These are phyloP conservation scores for Montipora efflorescens DNA, from an alignment of 64 coral and sea anemone genomes.

Conservation along the genomic window DNA sequence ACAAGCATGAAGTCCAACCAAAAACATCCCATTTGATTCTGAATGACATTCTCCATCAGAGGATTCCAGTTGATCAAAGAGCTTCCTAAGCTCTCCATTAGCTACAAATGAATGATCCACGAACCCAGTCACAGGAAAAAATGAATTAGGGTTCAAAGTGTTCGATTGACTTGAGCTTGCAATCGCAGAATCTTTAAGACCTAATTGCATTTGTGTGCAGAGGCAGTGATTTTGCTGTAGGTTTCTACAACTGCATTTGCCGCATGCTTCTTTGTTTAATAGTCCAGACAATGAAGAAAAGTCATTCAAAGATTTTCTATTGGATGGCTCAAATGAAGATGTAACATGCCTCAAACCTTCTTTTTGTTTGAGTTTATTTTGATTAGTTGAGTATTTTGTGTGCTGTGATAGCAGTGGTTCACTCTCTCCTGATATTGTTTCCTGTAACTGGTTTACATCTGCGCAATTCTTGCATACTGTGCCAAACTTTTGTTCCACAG, in stretches of 20 bases:
- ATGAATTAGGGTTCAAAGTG: constrained; percentile 7
- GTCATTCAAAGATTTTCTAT: neutral
- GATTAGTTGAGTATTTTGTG: neutral
- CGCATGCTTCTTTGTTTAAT: neutral
- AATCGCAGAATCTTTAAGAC: neutral
- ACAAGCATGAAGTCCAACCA: constrained; percentile 89
- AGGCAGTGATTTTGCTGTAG: too few relatives aligned
- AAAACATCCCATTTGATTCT: constrained; percentile 7
- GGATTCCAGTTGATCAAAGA: constrained; percentile 1
- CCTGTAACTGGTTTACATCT: neutral
- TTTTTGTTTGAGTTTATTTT: neutral
- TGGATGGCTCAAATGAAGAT: neutral
- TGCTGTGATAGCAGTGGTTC: neutral
- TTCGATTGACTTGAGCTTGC: neutral
- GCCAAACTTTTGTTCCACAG: neutral
- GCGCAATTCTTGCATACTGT: neutral
- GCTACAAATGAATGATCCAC: constrained; percentile 47
- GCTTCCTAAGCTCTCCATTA: neutral
- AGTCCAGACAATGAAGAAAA: neutral
- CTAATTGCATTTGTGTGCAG: neutral
- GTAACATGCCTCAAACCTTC: neutral
- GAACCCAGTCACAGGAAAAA: constrained; percentile 45
- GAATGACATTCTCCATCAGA: neutral
- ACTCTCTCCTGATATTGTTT: neutral
- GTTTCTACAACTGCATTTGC: neutral